Conservation (phyloP, 2,113 vertebrate genomes). For the Heptranchias perlo region DNA sequence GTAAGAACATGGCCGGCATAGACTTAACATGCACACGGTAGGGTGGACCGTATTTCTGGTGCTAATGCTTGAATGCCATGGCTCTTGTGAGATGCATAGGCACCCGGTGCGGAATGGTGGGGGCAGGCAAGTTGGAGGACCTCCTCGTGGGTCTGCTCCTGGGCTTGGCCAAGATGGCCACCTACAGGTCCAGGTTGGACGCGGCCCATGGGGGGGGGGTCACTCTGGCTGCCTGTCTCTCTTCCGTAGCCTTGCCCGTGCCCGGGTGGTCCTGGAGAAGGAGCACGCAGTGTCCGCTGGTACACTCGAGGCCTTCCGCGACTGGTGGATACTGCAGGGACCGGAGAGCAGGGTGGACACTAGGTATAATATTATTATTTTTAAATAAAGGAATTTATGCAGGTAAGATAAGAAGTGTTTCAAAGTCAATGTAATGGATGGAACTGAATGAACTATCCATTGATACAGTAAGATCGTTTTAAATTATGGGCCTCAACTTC, state of each 20-base stretch:
- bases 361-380: neutral
- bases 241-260: neutral
- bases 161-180: neutral
- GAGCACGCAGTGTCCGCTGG: neutral
- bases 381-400: no score
- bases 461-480: neutral
- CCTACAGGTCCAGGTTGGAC: neutral
- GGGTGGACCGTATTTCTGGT: no score
- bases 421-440: neutral
- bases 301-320: neutral
- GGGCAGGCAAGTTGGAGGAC: neutral
- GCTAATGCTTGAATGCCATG: no score
- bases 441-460: neutral
- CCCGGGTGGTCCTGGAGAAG: neutral
- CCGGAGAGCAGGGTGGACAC: neutral
- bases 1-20: slow-evolving; percentile 50
- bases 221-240: neutral
- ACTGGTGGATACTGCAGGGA: neutral
- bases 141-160: neutral
- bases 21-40: no score
- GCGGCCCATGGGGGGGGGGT: neutral
- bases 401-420: neutral
- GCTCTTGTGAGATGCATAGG: neutral
- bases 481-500: neutral
- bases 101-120: neutral